phyloP scores from a whole-genome alignment of 2,797 vertebrate species.

The Morus bassanus region DNA sequence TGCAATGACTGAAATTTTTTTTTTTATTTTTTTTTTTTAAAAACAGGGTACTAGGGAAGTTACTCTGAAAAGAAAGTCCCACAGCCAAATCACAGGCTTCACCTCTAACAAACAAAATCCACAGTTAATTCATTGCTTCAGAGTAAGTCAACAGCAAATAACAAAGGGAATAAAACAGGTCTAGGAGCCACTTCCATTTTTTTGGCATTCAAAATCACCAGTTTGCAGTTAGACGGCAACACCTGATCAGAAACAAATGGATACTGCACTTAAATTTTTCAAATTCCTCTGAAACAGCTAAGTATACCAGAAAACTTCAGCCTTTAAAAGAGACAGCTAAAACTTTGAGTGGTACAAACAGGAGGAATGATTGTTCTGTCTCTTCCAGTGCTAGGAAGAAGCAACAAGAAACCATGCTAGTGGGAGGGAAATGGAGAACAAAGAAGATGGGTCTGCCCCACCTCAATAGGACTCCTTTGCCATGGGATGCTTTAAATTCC shows the following conservation, averaged over 20 bases:
- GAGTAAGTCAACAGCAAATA: not conserved
- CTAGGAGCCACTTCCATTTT: not conserved
- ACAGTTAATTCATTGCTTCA: not conserved
- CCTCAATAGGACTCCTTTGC: not conserved
- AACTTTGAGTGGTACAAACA: not conserved
- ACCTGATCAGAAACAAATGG: not conserved
- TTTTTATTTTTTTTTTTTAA: not conserved
- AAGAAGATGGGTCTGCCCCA: not conserved
- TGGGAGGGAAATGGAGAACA: not conserved
- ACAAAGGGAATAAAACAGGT: not conserved
- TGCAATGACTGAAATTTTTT: not conserved
- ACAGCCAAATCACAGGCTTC: not conserved
- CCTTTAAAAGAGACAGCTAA: not conserved
- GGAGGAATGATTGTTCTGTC: not conserved
- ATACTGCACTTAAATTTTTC: not conserved
- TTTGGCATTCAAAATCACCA: not conserved
- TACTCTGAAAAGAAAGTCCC: not conserved
- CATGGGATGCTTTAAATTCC: not conserved
- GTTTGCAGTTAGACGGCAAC: not conserved
- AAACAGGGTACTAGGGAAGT: not conserved
- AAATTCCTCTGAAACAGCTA: not conserved
- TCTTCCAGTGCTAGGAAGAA: not conserved
- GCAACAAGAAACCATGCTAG: not conserved
- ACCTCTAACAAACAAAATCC: not conserved
- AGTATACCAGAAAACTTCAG: not conserved